Conservation (phyloP, 1,140 invertebrate genomes). For the Caenorhabditis brenneri region DNA sequence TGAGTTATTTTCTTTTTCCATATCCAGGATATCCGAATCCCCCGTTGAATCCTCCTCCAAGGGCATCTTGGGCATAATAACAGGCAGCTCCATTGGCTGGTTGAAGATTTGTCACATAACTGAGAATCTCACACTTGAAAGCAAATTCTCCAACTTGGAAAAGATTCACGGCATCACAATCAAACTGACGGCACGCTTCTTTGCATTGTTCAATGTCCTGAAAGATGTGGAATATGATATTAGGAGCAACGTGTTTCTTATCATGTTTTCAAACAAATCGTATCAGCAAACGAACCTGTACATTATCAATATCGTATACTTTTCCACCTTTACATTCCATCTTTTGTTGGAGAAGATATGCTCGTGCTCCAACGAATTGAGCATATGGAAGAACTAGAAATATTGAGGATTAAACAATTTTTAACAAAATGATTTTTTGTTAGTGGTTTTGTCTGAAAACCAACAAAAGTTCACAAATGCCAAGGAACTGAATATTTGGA, state of each 20-base stretch:
- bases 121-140: conserved; percentile 52
- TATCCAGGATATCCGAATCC: conserved; percentile 33
- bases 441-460: not conserved
- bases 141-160: conserved; percentile 57
- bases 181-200: conserved; percentile 53
- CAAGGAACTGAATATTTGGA: not conserved
- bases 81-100: conserved; percentile 44
- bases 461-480: conserved; percentile 40
- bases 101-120: conserved; percentile 6
- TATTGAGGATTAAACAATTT: not conserved
- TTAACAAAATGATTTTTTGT: not conserved
- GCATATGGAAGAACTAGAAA: conserved; percentile 52
- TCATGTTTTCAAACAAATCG: no score
- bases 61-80: conserved; percentile 36
- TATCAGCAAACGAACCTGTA: no score
- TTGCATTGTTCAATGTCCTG: conserved; percentile 56
- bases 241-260: not conserved
- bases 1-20: not conserved
- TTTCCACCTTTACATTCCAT: conserved; percentile 56
- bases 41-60: not conserved
- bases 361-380: conserved; percentile 46
- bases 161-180: conserved; percentile 54
- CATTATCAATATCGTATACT: conserved; percentile 57
- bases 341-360: conserved; percentile 48
- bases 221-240: not conserved